These are phyloP conservation scores for Ondatra zibethicus DNA, from an alignment of 2,113 vertebrate genomes.

Conservation along the genomic window DNA sequence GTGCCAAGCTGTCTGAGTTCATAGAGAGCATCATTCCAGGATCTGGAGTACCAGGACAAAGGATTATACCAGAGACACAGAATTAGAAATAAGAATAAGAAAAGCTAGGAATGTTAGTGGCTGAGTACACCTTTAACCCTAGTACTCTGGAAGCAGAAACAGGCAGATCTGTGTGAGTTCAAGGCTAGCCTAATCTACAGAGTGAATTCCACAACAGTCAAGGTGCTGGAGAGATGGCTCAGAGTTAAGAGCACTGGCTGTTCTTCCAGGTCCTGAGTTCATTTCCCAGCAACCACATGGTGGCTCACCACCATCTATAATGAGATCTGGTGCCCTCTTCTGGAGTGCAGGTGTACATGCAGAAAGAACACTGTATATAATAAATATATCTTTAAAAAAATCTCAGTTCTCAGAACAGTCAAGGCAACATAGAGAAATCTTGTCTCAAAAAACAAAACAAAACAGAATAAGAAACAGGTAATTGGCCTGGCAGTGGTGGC, in stretches of 20 bases:
- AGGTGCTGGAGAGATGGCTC: not conserved
- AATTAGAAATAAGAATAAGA: not conserved
- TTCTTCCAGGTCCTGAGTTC: too few relatives aligned
- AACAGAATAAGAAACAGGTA: too few relatives aligned
- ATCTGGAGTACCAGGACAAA: not conserved
- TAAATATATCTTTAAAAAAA: too few relatives aligned
- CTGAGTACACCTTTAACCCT: not conserved
- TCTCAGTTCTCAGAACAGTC: not conserved
- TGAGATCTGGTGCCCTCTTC: too few relatives aligned
- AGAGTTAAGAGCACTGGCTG: too few relatives aligned
- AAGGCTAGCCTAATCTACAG: not conserved
- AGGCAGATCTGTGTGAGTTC: not conserved
- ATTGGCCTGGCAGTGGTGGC: too few relatives aligned
- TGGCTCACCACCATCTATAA: too few relatives aligned
- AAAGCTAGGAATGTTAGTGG: not conserved
- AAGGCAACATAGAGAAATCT: not conserved
- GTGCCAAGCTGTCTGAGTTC: not conserved
- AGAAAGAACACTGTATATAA: too few relatives aligned
- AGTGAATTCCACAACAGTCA: not conserved
- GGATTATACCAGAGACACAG: too few relatives aligned
- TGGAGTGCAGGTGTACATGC: too few relatives aligned
- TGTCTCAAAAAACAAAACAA: not conserved
- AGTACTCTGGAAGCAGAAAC: not conserved
- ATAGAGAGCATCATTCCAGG: not conserved
- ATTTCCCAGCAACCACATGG: too few relatives aligned